Evolutionary conservation across 2,888 invertebrate species (phyloP), one percentile per base, ranked within the genome.

Genomic region (Trissolcus brochymenae): DNA sequence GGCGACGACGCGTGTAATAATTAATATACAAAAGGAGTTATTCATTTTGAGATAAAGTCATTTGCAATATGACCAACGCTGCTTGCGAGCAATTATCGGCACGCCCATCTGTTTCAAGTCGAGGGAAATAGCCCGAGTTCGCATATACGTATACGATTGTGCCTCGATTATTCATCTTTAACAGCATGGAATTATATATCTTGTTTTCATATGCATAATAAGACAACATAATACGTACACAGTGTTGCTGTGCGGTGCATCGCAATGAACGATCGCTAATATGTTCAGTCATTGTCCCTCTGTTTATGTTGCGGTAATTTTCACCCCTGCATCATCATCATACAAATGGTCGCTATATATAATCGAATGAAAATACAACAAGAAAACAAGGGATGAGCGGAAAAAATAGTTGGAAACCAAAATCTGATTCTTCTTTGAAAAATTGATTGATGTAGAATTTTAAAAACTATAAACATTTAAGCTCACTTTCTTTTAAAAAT

Each of bases 1-100:
- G 2, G 25, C 25, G 35, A 35, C 35, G 35, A 7, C 35, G 35
- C 35, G 35, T 66, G 65, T 76, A 68, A 66, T 73, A 53, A 65
- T 70, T 70, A 68, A 68, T 62, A 46, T 35, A 11, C 11, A 35
- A 35, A 68, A 55, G 59, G 73, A 73, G 60, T 66, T 57, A 73
- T 60, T 70, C 41, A 66, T 56, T 74, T 14, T 50, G 6, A 64
- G 73, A 78, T 78, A 71, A 74, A 71, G 78, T 56, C 67, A 62
- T 78, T 74, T 55, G 56, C 43, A 61, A 62, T 74, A 74, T 62
- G 57, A 64, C 64, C 43, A 57, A 25, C 43, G 61, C 56, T 56
- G 56, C 61, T 51, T 70, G 53, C 59, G 62, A 35, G 35, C 78
- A 78, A 78, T 78, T 78, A 78, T 70, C 62, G 62, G 74, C 78